A percentile compares a stretch with the other conserved stretches of the same genome.
Conservation (phyloP, 2,113 vertebrate genomes). For the Callaeas wilsoni region DNA sequence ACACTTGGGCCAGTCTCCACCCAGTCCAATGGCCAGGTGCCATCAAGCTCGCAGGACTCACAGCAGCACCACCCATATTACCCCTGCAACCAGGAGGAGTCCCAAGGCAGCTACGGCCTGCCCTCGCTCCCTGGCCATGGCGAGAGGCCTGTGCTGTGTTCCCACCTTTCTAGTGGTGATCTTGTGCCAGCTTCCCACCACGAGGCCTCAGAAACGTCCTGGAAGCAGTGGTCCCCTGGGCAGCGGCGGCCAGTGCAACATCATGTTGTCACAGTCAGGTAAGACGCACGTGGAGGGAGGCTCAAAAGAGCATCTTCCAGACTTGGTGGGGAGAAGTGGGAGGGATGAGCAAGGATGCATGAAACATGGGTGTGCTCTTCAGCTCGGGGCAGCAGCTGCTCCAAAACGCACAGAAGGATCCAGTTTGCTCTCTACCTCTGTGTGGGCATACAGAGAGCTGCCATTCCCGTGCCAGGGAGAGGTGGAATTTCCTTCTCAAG, state of each 20-base stretch:
- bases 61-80: slow-evolving; percentile 50
- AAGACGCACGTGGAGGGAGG: fast-evolving
- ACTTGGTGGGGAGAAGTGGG: neutral
- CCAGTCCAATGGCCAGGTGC: slow-evolving; percentile 67
- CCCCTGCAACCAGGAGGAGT: slow-evolving; percentile 64
- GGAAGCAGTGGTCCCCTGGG: slow-evolving; percentile 81
- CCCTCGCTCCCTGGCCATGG: slow-evolving; percentile 62
- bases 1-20: slow-evolving; percentile 31
- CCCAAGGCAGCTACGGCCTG: slow-evolving; percentile 42
- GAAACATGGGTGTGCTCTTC: neutral
- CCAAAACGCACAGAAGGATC: fast-evolving
- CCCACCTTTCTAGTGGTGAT: slow-evolving; percentile 68
- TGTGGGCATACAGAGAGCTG: fast-evolving
- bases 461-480: neutral
- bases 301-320: neutral
- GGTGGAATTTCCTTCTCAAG: neutral
- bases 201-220: slow-evolving; percentile 62
- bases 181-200: slow-evolving; percentile 69
- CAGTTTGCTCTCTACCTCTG: neutral
- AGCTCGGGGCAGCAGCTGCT: neutral
- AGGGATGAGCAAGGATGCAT: neutral
- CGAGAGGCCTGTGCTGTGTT: slow-evolving; percentile 63
- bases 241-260: slow-evolving; percentile 76
- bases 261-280: slow-evolving; percentile 89
- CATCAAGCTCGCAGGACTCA: slow-evolving; percentile 47